A percentile compares a stretch with the other conserved stretches of the same genome.
phyloP scores from a whole-genome alignment of 2,888 invertebrate genomes.

The Kuschelorhynchus macadamiae region DNA sequence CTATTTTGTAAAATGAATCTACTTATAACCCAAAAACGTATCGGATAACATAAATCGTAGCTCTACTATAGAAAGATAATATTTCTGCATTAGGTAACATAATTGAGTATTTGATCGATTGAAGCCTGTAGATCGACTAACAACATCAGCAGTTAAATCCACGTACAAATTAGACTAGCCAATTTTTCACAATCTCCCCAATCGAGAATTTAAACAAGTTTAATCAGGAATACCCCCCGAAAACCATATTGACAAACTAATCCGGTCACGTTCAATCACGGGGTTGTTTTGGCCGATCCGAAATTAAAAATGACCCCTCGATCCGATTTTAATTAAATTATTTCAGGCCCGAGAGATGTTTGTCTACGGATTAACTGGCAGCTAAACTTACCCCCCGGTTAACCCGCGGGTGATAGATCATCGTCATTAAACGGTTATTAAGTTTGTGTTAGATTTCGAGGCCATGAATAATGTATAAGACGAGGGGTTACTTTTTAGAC shows the following conservation, averaged over 20 bases:
- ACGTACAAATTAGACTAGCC: too few species aligned
- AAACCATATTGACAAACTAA: conserved; percentile 47
- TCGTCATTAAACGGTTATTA: conserved; percentile 63
- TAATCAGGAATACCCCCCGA: conserved; percentile 11
- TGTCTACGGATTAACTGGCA: conserved; percentile 44
- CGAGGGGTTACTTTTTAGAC: neutral
- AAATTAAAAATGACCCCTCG: conserved; percentile 65
- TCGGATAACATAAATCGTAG: too few species aligned
- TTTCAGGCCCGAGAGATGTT: conserved; percentile 55
- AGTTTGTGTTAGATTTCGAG: conserved; percentile 50
- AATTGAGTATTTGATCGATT: too few species aligned
- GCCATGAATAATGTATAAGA: conserved; percentile 39
- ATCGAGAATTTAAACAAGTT: neutral
- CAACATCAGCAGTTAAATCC: too few species aligned
- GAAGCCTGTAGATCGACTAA: too few species aligned
- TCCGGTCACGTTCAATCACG: conserved; percentile 42
- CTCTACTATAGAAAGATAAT: too few species aligned
- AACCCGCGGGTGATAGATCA: conserved; percentile 59
- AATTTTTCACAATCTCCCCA: neutral
- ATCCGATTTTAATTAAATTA: conserved; percentile 66
- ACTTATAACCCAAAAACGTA: too few species aligned
- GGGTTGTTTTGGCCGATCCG: conserved; percentile 47
- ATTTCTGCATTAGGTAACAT: too few species aligned
- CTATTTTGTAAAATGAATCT: too few species aligned
- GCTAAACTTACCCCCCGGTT: conserved; percentile 35